phyloP scores from a whole-genome alignment of 2,113 vertebrate species.

The Tonatia bakeri region DNA sequence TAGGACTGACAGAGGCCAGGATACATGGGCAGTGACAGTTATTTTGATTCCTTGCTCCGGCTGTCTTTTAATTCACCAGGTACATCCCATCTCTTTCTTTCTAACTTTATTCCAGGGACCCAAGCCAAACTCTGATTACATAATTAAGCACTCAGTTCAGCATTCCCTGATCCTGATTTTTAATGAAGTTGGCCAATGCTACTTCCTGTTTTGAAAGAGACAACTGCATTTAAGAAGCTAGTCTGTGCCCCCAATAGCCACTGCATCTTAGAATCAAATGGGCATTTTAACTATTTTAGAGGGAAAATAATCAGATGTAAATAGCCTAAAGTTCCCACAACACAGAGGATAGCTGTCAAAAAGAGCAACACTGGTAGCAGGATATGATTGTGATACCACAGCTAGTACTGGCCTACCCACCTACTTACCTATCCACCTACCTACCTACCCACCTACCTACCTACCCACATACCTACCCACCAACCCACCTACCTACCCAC shows the following conservation, averaged over 20 bases:
- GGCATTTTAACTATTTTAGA: constrained; percentile 31
- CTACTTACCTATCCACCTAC: neutral
- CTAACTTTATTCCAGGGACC: neutral
- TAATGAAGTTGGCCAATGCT: constrained; percentile 49
- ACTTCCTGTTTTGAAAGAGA: constrained; percentile 60
- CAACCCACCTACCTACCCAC: too few relatives aligned
- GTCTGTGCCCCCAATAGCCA: neutral
- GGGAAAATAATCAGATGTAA: constrained; percentile 7
- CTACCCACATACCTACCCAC: too few relatives aligned
- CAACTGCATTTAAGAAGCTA: constrained; percentile 26
- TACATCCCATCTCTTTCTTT: neutral
- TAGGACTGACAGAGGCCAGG: neutral
- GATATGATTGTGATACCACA: neutral
- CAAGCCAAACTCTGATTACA: constrained; percentile 25
- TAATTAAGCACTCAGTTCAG: constrained; percentile 28
- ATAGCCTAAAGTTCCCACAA: constrained; percentile 10
- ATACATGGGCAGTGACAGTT: fast-evolving
- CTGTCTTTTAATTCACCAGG: neutral
- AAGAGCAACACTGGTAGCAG: neutral
- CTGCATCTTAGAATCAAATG: constrained; percentile 27
- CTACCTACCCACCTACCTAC: neutral
- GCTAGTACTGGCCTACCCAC: neutral
- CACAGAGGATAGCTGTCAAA: neutral
- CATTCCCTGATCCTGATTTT: constrained; percentile 27
- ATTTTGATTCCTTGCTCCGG: neutral